These are phyloP conservation scores for Linnaemya vulpina DNA, from an alignment of 2,888 invertebrate genomes.

Conservation along the genomic window DNA sequence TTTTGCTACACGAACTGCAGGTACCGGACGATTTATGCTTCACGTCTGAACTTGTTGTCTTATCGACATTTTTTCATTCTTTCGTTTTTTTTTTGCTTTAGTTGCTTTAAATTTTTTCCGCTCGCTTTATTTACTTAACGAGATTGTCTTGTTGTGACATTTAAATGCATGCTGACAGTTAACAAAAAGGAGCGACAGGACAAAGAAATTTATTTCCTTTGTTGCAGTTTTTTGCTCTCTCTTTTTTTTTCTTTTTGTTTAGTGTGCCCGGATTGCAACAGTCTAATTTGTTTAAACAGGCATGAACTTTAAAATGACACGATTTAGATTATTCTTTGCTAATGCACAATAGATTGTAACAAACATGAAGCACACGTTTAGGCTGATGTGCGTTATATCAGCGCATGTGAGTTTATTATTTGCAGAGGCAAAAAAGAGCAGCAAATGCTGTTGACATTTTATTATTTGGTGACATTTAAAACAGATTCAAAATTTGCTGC, in stretches of 20 bases:
- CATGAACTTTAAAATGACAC: slow-evolving; percentile 57
- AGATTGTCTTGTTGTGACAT: slow-evolving; percentile 27
- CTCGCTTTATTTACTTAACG: slow-evolving; percentile 2
- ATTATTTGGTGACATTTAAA: slow-evolving; percentile 34
- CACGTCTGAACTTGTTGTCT: not conserved
- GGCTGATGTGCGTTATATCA: slow-evolving; percentile 20
- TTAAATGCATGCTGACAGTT: slow-evolving; percentile 28
- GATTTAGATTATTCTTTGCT: slow-evolving; percentile 19
- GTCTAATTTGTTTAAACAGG: slow-evolving; percentile 37
- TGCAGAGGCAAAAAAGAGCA: not conserved
- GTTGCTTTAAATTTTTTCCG: not conserved
- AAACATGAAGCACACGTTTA: not conserved
- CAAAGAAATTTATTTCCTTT: not conserved
- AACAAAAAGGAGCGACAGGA: not conserved
- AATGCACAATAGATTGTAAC: not conserved
- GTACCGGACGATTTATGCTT: not conserved
- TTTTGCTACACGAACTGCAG: not conserved
- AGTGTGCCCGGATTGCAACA: not conserved
- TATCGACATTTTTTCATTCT: not conserved
- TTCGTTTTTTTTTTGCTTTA: no score
- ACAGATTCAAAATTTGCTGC: not conserved
- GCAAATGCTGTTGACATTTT: slow-evolving; percentile 19
- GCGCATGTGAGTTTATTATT: slow-evolving; percentile 6
- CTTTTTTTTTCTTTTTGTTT: not conserved
- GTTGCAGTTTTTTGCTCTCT: not conserved